Conservation (phyloP, 2,888 invertebrate species). For the Rugalucina vietnamica region DNA sequence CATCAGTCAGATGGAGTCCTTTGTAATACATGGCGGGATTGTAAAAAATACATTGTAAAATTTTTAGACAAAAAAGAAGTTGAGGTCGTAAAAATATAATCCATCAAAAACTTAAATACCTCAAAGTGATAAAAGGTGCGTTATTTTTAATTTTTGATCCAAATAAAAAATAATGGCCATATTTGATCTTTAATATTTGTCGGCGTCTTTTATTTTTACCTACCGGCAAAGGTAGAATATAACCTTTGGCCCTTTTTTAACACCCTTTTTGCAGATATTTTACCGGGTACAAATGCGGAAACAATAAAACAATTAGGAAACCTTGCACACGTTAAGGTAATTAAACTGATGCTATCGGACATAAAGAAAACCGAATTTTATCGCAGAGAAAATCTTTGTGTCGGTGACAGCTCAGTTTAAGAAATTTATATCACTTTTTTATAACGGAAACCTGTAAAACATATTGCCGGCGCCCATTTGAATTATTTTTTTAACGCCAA, state of each 20-base stretch:
- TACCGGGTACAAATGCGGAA: constrained; percentile 25
- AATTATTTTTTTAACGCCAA: too few relatives aligned
- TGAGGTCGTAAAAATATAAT: neutral
- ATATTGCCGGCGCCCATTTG: too few relatives aligned
- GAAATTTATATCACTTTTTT: too few relatives aligned
- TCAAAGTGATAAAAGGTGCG: neutral
- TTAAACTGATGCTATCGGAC: neutral
- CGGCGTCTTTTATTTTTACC: neutral
- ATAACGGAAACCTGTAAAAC: too few relatives aligned
- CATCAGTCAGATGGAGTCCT: neutral
- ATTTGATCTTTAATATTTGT: neutral
- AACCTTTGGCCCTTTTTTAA: neutral
- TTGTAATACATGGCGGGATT: constrained; percentile 12
- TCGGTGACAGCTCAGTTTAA: too few relatives aligned
- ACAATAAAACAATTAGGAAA: constrained; percentile 52
- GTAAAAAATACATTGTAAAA: neutral
- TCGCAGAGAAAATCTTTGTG: neutral
- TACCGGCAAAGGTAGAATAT: neutral
- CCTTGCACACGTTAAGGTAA: neutral
- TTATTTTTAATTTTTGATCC: neutral
- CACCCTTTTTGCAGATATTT: neutral
- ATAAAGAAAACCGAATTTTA: neutral
- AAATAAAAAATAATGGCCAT: neutral
- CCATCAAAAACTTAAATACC: neutral
- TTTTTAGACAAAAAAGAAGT: neutral